Base-by-base conservation (phyloP, 2,113 vertebrate species). In the Corvus moneduloides region DNA sequence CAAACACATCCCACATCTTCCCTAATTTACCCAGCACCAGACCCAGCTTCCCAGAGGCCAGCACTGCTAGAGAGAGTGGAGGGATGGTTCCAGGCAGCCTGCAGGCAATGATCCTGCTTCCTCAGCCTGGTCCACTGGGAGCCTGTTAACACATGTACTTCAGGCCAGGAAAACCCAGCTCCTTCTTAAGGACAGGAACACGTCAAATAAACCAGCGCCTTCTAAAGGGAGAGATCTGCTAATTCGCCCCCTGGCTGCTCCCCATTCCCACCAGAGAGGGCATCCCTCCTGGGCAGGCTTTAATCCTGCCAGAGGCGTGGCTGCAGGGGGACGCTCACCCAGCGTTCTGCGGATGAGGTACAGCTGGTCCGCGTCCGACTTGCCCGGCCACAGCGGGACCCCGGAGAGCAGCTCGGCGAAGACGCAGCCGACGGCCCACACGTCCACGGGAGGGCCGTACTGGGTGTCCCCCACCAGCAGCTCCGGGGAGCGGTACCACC, bases 401-500 rank as follows among this genome's bases (percentile, higher is more conserved):
- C 99, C 99, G 0, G 98, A 98, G 10, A 99, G 96, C 94, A 99
- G 98, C 97, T 99, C 99, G 0, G 99, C 99, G 11, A 99, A 99
- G 83, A 99, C 98, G 6, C 99, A 99, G 62, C 99, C 99, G 3
- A 99, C 87, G 0, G 99, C 99, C 99, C 99, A 99, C 8, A 99
- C 99, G 4, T 99, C 99, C 62, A 99, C 99, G 0, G 99, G 98
- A 2, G 99, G 97, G 0, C 99, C 99, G 0, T 99, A 99, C 95
- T 99, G 99, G 0, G 98, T 99, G 97, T 99, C 99, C 13, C 99
- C 99, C 87, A 99, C 99, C 23, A 99, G 97, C 66, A 99, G 93
- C 96, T 99, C 99, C 0, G 99, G 99, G 43, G 98, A 98, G n/a
- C 99, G 98, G 92, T 99, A 99, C 99, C 99, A 99, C 30, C 99